Base-by-base conservation (phyloP, 1,140 invertebrate genomes). In the Campodea augens region DNA sequence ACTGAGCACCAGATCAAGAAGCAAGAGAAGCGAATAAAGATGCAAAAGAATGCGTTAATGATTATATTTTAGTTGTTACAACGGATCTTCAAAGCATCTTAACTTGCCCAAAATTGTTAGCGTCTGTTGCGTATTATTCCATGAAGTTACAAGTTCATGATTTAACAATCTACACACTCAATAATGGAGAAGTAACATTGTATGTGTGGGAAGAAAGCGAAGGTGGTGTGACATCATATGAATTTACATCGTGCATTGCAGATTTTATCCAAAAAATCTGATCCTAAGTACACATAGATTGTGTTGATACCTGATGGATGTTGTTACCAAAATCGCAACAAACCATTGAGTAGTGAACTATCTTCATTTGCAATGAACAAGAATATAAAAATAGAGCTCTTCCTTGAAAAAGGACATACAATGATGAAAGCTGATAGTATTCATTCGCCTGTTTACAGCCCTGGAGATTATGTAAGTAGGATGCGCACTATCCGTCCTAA, bases 161-260 rank as follows among this genome's bases (percentile, higher is more conserved):
- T 48, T 52, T 52, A 20, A 50, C 51, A 18, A 43, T 56, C 13
- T 57, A 57, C 38, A 38, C 42, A 23, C 40, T 52, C 5, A 52
- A 52, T 45, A 47, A 47, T 43, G 49, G 49, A 45, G 46, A 57
- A 46, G 56, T 56, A 4, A 29, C 43, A 43, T 41, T 57, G 7
- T 54, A 57, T 52, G 49, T 57, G n/a, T 56, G 55, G 54, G 49
- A 59, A 48, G 54, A 59, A 51, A 52, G 43, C 13, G 49, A 57
- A 36, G 56, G 55, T 10, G 53, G 53, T n/a, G 27, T 32, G 27
- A 10, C 27, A 32, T 7, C 27, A 32, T 10, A 41, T 41, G 39
- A 41, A 24, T 41, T 41, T 21, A 24, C 22, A 24, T 20, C 18
- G 4, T 41, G 39, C 39, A 41, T 41, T n/a, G 22, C 22, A 20